These are phyloP conservation scores for Pheosia tremula DNA, from an alignment of 2,888 invertebrate genomes.

Conservation along the genomic window DNA sequence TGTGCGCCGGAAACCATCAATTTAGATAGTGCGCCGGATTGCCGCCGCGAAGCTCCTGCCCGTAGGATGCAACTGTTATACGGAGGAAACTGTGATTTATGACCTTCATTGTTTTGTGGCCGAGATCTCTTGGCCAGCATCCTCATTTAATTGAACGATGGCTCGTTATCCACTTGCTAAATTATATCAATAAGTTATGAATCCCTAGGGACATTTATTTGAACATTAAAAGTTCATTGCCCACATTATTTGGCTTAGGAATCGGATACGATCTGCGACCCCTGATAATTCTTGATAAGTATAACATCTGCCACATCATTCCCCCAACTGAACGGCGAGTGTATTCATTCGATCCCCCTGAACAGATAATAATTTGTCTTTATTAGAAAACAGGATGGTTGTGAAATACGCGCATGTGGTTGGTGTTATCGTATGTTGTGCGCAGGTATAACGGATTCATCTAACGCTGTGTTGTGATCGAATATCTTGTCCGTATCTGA, in stretches of 20 bases:
- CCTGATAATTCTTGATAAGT: conserved; percentile 26
- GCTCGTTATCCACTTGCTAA: conserved; percentile 46
- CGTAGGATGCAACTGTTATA: conserved; percentile 79
- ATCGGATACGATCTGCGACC: conserved; percentile 33
- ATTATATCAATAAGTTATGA: conserved; percentile 3
- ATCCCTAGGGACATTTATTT: conserved; percentile 1
- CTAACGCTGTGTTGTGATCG: too few species aligned
- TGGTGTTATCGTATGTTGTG: conserved; percentile 16
- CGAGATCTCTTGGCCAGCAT: conserved; percentile 61
- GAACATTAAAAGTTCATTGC: conserved; percentile 15
- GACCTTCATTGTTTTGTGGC: conserved; percentile 79
- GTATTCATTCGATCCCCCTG: conserved; percentile 44
- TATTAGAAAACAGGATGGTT: conserved; percentile 44
- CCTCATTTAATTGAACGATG: conserved; percentile 59
- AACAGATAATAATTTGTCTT: conserved; percentile 53
- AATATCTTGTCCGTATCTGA: neutral
- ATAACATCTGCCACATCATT: conserved; percentile 62
- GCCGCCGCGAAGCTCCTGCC: conserved; percentile 74
- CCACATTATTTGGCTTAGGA: conserved; percentile 29
- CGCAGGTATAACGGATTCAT: conserved; percentile 10
- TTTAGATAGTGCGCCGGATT: conserved; percentile 80
- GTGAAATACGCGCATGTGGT: conserved; percentile 22
- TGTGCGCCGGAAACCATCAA: conserved; percentile 82
- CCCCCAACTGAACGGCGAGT: conserved; percentile 48
- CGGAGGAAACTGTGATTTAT: conserved; percentile 81